Base-by-base conservation (phyloP, 53 echinoderm and acorn worm species). In the Temnopleurus reevesii region DNA sequence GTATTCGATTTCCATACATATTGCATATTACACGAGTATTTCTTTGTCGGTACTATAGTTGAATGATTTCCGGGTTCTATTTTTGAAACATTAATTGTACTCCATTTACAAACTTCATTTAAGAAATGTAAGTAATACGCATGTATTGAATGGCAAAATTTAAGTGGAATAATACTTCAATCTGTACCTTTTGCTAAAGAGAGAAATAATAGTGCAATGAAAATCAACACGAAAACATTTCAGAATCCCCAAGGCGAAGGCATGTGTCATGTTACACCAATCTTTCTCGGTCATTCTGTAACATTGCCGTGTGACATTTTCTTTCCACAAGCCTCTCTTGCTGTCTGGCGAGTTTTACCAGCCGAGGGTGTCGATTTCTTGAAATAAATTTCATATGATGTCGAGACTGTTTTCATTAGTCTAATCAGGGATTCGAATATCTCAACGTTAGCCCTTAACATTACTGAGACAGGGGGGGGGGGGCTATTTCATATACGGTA, bases 351-450 rank as follows among this genome's bases (percentile, higher is more conserved):
- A n/a, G 41, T 71, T 71, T 23, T 71, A 3, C 17, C 5, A 19
- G 19, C 41, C 8, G n/a, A 19, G 41, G 38, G 41, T 71, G 71
- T 71, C 36, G 43, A 41, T 38, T 71, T n/a, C 71, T 0, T 3
- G 7, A 30, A n/a, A 23, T 36, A 71, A 71, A 71, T 71, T 71
- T n/a, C 41, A 9, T 71, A 8, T 8, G 38, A 41, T 71, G 71
- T 3, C 41, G 71, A 65, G 35, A 71, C 71, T 41, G 41, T 71
- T 71, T 71, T 71, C 71, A 71, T 71, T 41, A 71, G 36, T 36
- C 71, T 41, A 71, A 71, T 71, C 41, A 41, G 71, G 19, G 36
- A 21, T 23, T 38, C 36, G 41, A 71, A 71, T 71, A 71, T 71
- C n/a, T n/a, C n/a, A n/a, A n/a, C n/a, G n/a, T n/a, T n/a, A n/a